Percentiles rank a stretch among this genome's conserved stretches.
These are phyloP conservation scores for Anthopleura xanthogrammica DNA, from an alignment of 92 coral and sea anemone genomes.

Conservation along the genomic window DNA sequence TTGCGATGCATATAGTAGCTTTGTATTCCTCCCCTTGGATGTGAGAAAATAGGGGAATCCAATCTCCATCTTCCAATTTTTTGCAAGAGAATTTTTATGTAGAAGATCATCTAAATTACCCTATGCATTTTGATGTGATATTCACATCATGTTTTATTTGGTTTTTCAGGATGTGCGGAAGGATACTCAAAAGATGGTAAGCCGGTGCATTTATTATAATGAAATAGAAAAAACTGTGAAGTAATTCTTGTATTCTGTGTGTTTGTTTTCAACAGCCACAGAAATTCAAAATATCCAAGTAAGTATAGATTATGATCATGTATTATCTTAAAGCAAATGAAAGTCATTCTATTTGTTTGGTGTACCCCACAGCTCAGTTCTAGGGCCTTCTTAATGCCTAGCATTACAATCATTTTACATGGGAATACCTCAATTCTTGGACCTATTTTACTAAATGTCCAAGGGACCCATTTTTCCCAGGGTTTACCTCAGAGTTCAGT, in stretches of 20 bases:
- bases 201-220: neutral
- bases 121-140: too few relatives aligned
- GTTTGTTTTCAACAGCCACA: constrained; percentile 61
- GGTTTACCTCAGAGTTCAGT: too few relatives aligned
- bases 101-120: too few relatives aligned
- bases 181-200: constrained; percentile 98
- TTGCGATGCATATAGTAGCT: too few relatives aligned
- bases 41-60: too few relatives aligned
- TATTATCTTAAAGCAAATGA: neutral
- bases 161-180: constrained; percentile 88
- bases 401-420: too few relatives aligned
- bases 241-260: neutral
- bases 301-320: neutral
- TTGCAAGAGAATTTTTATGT: too few relatives aligned
- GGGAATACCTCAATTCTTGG: too few relatives aligned
- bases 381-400: neutral
- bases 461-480: too few relatives aligned
- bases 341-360: neutral
- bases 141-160: neutral
- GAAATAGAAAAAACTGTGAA: neutral
- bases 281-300: constrained; percentile 99
- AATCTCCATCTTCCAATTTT: too few relatives aligned
- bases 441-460: too few relatives aligned
- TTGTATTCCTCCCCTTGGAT: too few relatives aligned
- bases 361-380: neutral